A percentile compares a stretch with the other conserved stretches of the same genome.
Evolutionary conservation across 2,888 invertebrate species (phyloP).

Genomic region (Cheilosia vulpina): DNA sequence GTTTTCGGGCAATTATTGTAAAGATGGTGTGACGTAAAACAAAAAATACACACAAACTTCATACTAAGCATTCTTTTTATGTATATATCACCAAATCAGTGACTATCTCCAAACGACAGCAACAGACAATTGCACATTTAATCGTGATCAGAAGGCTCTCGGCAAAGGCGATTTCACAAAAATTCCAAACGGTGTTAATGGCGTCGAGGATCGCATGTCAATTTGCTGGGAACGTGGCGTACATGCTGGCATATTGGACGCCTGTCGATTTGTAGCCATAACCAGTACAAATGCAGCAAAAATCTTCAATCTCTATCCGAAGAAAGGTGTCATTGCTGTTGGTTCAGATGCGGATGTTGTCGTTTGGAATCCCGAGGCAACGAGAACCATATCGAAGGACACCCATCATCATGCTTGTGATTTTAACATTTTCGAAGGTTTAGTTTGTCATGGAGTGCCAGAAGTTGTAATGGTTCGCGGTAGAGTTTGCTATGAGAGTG

Average conservation of each 20-base stretch:
- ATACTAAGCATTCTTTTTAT: not conserved
- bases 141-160: conserved; percentile 93
- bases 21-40: not conserved
- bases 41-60: not conserved
- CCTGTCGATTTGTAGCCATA: conserved; percentile 96
- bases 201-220: conserved; percentile 98
- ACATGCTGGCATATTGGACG: conserved; percentile 94
- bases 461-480: conserved; percentile 96
- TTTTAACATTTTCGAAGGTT: conserved; percentile 99
- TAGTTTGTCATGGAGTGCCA: conserved; percentile 95
- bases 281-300: conserved; percentile 98
- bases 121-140: conserved; percentile 98
- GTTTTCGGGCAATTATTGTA: no score
- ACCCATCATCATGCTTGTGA: conserved; percentile 96
- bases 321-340: conserved; percentile 95
- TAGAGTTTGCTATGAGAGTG: conserved; percentile 95
- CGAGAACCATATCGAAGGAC: conserved; percentile 94
- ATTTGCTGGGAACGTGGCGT: conserved; percentile 98
- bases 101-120: conserved; percentile 96
- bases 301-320: conserved; percentile 98
- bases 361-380: conserved; percentile 96
- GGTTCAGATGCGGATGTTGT: conserved; percentile 99
- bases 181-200: conserved; percentile 99
- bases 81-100: conserved; percentile 84
- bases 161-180: conserved; percentile 95